Conservation (phyloP, 2,113 vertebrate genomes). For the Carollia perspicillata region DNA sequence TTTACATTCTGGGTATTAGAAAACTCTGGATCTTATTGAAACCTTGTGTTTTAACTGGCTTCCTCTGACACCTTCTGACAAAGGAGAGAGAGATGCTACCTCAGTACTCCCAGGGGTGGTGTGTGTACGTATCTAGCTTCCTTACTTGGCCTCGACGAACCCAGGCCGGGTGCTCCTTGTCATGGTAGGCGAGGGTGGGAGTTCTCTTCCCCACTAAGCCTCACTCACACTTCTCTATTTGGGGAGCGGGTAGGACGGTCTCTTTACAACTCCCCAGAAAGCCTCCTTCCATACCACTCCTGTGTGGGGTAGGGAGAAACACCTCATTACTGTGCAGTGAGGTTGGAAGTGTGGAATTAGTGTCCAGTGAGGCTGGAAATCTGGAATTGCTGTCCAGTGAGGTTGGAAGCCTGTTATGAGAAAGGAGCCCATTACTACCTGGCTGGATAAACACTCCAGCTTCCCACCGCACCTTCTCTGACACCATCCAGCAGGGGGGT, state of each 20-base stretch:
- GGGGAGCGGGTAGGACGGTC: rapidly evolving
- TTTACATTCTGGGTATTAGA: neutral
- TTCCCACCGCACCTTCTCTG: neutral
- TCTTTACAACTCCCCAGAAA: neutral
- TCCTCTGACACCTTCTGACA: neutral
- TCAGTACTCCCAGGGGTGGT: neutral
- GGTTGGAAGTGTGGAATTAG: neutral
- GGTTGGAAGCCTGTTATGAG: neutral
- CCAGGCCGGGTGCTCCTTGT: neutral
- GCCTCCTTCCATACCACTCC: neutral
- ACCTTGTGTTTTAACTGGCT: neutral
- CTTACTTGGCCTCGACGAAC: rapidly evolving
- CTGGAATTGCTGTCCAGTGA: neutral
- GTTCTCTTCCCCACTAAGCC: neutral
- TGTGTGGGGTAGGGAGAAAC: neutral
- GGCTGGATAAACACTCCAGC: neutral
- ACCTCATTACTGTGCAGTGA: too few relatives aligned
- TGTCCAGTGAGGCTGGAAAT: too few relatives aligned
- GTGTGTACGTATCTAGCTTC: neutral
- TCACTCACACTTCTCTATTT: neutral
- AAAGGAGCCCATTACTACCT: neutral
- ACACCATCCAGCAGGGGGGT: rapidly evolving
- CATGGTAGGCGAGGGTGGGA: too few relatives aligned
- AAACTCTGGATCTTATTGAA: neutral
- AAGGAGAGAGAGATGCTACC: neutral